Percentiles rank a stretch among this genome's conserved stretches.
These are phyloP conservation scores for Elephantulus edwardii DNA, from an alignment of 2,113 vertebrate genomes.

Conservation along the genomic window DNA sequence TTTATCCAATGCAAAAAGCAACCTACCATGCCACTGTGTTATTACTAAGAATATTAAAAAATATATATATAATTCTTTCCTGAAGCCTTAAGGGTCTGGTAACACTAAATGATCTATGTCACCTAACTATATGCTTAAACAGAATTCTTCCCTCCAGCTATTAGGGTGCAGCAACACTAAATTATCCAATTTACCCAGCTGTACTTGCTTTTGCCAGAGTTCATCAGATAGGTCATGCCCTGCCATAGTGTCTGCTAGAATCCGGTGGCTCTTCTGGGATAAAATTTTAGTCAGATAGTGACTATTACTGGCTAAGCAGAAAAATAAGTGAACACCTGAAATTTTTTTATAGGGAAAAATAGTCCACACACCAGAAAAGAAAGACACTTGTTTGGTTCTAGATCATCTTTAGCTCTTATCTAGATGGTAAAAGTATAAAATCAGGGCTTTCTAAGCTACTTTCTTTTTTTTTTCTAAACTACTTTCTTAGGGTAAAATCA, in stretches of 20 bases:
- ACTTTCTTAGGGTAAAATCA: background rate
- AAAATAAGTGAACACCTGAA: background rate
- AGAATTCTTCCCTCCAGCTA: background rate
- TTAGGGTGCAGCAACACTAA: background rate
- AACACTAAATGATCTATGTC: background rate
- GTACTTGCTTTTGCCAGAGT: background rate
- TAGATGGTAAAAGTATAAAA: background rate
- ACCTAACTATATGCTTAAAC: background rate
- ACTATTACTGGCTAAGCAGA: background rate
- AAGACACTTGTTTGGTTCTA: background rate
- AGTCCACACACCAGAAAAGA: background rate
- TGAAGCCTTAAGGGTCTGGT: background rate
- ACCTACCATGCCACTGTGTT: background rate
- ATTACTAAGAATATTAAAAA: background rate
- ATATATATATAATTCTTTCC: background rate
- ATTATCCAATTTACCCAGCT: background rate
- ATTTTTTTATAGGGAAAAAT: background rate
- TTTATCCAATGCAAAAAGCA: background rate
- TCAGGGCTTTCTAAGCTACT: background rate
- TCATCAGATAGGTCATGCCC: background rate
- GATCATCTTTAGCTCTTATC: background rate
- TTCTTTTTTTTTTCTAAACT: no score
- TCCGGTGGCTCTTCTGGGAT: background rate
- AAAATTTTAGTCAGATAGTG: background rate
- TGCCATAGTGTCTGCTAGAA: background rate